A percentile compares a stretch with the other conserved stretches of the same genome.
Conservation (phyloP, 2,797 vertebrate species). For the Dendrocincla tyrannina region DNA sequence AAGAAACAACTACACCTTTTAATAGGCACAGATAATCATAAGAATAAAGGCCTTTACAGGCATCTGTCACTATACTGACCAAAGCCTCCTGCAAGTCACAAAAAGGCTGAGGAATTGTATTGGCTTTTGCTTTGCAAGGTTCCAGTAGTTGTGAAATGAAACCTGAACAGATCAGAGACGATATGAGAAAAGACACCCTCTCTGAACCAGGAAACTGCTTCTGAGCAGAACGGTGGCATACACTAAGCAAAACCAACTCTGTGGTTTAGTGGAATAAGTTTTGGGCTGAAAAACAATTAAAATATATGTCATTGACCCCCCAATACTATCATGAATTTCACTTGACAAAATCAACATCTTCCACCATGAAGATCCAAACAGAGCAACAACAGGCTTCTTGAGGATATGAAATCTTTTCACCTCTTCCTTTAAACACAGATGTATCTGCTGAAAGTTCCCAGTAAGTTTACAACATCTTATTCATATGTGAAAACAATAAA, state of each 20-base stretch:
- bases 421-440: neutral
- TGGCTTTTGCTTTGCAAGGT: neutral
- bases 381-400: conserved; percentile 2
- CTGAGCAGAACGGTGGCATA: neutral
- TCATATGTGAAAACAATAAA: neutral
- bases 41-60: neutral
- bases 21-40: neutral
- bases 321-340: neutral
- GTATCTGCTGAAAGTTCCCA: neutral
- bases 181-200: neutral
- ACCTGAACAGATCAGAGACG: neutral
- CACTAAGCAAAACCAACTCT: neutral
- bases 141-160: neutral
- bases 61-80: neutral
- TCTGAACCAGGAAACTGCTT: neutral
- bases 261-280: neutral
- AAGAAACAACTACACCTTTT: neutral
- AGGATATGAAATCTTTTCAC: neutral
- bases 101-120: neutral
- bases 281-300: neutral
- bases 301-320: neutral
- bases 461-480: neutral
- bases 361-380: neutral
- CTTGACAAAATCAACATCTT: conserved; percentile 17
- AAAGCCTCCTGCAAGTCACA: neutral